Evolutionary conservation across 53 echinoderm and acorn worm genomes (phyloP), one percentile per base, ranked within the genome.

Genomic region (Paracentrotus lividus): DNA sequence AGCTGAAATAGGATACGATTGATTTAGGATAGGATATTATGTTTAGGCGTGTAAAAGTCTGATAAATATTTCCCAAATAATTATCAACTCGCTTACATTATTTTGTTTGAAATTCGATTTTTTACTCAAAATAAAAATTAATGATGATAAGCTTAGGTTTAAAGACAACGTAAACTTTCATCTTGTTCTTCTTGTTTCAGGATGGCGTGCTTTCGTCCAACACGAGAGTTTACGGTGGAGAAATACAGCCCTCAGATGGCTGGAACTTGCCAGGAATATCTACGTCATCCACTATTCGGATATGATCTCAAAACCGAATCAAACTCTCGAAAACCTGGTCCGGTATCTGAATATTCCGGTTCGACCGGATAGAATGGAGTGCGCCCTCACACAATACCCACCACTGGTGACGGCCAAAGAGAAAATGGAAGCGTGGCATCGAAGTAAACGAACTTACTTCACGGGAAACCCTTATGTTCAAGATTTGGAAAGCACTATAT

Each of bases 231-330:
- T 94, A 20, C 94, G 90, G 24, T 94, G 94, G 94, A 90, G 94
- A 36, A 94, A 94, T 67, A 59, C 38, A 15, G 90, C 90, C 65
- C 53, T 94, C 59, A 77, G 86, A 52, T 94, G 94, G 94, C 31
- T 94, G 0, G 42, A 81, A 7, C n/a, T 59, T 61, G 60, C 88
- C 64, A 78, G 64, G 77, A 90, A 49, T 38, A 38, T 81, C 40
- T 57, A 59, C 59, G 96, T 96, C 64, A 61, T 96, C 1, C 95
- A 97, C 61, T 97, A 96, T 88, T 90, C 93, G 40, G 93, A 96
- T 40, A 42, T 96, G 10, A 53, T 93, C 20, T 92, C 88, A 13
- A 84, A 95, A 24, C 97, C 96, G 36, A 92, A 85, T 85, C 64
- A 77, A 34, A 94, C 96, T 42, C 93, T 98, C 31, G 58, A 91